A percentile compares a stretch with the other conserved stretches of the same genome.
phyloP scores from a whole-genome alignment of 1,140 invertebrate genomes.

The Drosophila oshimai region DNA sequence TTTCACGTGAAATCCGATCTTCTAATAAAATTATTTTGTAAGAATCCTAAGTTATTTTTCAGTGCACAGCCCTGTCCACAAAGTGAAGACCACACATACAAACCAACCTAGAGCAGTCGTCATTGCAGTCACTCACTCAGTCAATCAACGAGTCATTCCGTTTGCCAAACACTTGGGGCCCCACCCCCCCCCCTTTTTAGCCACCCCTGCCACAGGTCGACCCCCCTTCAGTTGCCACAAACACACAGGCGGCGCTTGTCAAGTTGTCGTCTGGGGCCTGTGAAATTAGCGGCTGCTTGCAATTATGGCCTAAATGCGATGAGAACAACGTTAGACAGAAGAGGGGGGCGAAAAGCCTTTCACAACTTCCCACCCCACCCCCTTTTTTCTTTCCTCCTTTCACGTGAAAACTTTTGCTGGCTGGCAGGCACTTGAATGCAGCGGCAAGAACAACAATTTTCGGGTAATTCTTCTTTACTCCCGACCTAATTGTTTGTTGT shows the following conservation, averaged over 20 bases:
- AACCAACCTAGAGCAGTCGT: constrained; percentile 24
- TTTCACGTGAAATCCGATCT: too few relatives aligned
- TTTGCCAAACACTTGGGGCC: constrained; percentile 10
- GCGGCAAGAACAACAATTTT: constrained; percentile 24
- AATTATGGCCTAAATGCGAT: constrained; percentile 47
- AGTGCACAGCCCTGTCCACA: constrained; percentile 14
- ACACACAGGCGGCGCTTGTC: constrained; percentile 49
- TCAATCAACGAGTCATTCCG: constrained; percentile 59
- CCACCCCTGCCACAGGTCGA: neutral
- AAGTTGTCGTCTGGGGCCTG: constrained; percentile 69
- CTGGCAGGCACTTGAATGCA: constrained; percentile 44
- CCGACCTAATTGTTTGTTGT: constrained; percentile 56
- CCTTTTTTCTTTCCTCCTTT: neutral
- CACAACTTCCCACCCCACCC: neutral
- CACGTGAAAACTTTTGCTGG: constrained; percentile 13
- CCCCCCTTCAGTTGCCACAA: neutral
- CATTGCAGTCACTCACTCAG: constrained; percentile 46
- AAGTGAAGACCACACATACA: constrained; percentile 26
- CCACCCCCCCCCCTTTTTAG: neutral
- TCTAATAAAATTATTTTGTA: too few relatives aligned
- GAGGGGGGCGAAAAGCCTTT: constrained; percentile 8
- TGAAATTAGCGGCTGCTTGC: constrained; percentile 68
- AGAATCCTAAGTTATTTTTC: neutral
- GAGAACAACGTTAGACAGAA: constrained; percentile 36
- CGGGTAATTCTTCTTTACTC: constrained; percentile 36